A percentile compares a stretch with the other conserved stretches of the same genome.
Evolutionary conservation across 2,888 invertebrate genomes (phyloP).

Genomic region (Acanthosepion esculentum): DNA sequence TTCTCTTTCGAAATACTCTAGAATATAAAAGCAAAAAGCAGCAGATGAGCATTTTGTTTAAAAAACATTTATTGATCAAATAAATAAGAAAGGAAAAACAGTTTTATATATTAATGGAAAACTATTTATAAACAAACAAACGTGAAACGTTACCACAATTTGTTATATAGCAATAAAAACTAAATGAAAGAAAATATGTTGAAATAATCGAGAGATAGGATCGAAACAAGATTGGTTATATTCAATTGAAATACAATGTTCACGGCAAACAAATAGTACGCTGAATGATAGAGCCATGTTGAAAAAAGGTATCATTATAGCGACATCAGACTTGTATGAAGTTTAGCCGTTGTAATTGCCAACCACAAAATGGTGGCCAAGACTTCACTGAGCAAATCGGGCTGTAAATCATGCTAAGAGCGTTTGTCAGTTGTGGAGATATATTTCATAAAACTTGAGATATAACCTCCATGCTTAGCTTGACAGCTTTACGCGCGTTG

Average conservation of each 20-base stretch:
- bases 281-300: neutral
- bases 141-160: too few species aligned
- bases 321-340: neutral
- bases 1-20: too few species aligned
- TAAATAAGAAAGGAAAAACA: too few species aligned
- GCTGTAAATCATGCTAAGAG: neutral
- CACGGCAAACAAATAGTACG: neutral
- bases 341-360: neutral
- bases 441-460: conserved; percentile 33
- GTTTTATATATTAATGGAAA: too few species aligned
- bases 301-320: neutral
- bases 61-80: too few species aligned
- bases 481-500: conserved; percentile 6
- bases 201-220: neutral
- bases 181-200: neutral
- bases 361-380: neutral
- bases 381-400: conserved; percentile 2
- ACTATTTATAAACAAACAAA: too few species aligned
- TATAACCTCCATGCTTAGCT: neutral
- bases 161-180: too few species aligned
- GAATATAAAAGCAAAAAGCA: too few species aligned
- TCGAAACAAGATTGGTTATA: neutral
- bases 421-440: conserved; percentile 33
- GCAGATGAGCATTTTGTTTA: too few species aligned
- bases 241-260: neutral